Base-by-base conservation (phyloP, 2,113 vertebrate species). In the rat (Rattus norvegicus) region DNA sequence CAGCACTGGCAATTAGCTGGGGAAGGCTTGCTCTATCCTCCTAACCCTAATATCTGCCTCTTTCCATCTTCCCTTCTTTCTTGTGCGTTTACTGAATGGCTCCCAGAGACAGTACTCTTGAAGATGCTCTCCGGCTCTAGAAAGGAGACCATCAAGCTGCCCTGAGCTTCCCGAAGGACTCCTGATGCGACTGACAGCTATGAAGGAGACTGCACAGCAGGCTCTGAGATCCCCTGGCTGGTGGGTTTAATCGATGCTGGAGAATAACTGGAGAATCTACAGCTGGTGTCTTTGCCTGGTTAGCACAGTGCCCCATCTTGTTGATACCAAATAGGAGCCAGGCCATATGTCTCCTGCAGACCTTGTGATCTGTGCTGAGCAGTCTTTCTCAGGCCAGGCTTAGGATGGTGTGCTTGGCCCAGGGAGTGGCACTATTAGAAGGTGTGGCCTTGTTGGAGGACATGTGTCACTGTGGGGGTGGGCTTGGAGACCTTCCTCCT, bases 1-100 rank as follows among this genome's bases (percentile, higher is more conserved):
- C 5, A 3, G 72, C 2, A 19, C 0, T 72, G 59, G 43, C 5
- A 0, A 36, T 47, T 2, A 9, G 16, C 7, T 3, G 17, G 30
- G 33, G 17, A 1, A 39, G 20, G 20, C 11, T 33, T 59, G 3
- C 7, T 47, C 11, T 67, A 11, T 1, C 1, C 30, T 13, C 43
- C 49, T 11, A 4, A 4, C 7, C 16, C 2, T 8, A 16, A 10
- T 17, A n/a, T 19, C 39, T 8, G 2, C 16, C 47, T 11, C 10
- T 92, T 4, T 49, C 36, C 33, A 17, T 61, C 36, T 19, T 75
- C 10, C 24, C 79, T 33, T 77, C 26, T n/a, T 92, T 87, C 33
- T 69, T 0, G 4, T 70, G 30, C 43, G 33, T 65, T 79, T 92
- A 24, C 30, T 49, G 86, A 92, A 20, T 8, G 28, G 24, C 36